Percentiles rank a stretch among this genome's conserved stretches.
Conservation (phyloP, 2,797 vertebrate species). For the Lates japonicus region DNA sequence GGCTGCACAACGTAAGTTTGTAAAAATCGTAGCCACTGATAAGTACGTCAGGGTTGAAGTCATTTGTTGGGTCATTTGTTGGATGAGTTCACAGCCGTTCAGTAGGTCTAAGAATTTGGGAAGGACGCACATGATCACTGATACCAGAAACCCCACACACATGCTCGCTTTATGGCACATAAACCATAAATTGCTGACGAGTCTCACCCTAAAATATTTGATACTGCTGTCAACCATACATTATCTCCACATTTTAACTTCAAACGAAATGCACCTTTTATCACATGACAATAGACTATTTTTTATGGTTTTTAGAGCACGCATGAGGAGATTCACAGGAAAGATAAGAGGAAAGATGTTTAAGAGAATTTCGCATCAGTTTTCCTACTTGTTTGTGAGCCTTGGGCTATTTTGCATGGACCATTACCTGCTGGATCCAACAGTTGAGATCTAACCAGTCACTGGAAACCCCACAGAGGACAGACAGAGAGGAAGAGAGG, state of each 20-base stretch:
- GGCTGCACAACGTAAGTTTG: background rate
- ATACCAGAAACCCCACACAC: no score
- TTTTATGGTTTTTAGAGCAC: background rate
- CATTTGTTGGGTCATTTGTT: constrained; percentile 57
- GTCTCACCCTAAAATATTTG: no score
- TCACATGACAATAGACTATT: background rate
- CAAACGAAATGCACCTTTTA: background rate
- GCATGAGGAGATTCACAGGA: background rate
- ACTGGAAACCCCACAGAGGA: constrained; percentile 79
- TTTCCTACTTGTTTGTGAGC: constrained; percentile 14
- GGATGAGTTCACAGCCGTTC: constrained; percentile 61
- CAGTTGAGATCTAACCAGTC: constrained; percentile 61
- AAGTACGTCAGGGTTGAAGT: constrained; percentile 36
- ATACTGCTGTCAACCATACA: background rate
- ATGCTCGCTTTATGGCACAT: constrained; percentile 1
- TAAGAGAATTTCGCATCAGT: constrained; percentile 11
- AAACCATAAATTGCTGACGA: constrained; percentile 8
- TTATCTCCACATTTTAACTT: constrained; percentile 1
- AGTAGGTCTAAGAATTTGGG: constrained; percentile 69
- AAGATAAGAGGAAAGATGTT: background rate
- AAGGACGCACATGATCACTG: constrained; percentile 25
- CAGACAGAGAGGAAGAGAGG: constrained; percentile 46
- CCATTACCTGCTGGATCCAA: constrained; percentile 53
- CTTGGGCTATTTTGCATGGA: no score
- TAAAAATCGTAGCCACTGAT: background rate